Percentiles rank a stretch among this genome's conserved stretches.
phyloP scores from a whole-genome alignment of 2,113 vertebrate genomes.

The Toxostoma redivivum region DNA sequence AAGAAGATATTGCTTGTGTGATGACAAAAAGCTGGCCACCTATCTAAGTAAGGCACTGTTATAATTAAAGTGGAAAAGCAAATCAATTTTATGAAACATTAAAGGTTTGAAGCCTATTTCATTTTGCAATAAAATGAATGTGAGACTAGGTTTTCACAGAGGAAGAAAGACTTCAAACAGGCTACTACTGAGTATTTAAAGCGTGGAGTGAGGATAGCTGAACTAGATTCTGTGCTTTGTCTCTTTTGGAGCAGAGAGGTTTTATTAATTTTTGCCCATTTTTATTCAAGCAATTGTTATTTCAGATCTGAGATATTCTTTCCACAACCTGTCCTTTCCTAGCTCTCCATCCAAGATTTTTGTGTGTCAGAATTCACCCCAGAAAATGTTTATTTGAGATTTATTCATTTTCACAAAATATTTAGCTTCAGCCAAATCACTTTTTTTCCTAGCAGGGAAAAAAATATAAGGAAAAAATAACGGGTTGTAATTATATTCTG shows the following conservation, averaged over 20 bases:
- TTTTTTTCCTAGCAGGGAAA: neutral
- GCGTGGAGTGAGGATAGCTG: neutral
- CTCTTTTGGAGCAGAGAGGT: neutral
- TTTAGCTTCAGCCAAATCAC: neutral
- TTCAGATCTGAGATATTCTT: neutral
- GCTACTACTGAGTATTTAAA: neutral
- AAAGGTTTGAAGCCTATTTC: neutral
- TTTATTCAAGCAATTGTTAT: neutral
- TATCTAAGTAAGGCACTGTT: neutral
- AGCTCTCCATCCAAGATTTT: neutral
- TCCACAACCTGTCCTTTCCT: neutral
- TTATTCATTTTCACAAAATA: neutral
- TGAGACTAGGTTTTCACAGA: neutral
- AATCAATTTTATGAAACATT: neutral
- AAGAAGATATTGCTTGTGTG: neutral
- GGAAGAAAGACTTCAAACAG: neutral
- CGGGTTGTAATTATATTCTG: neutral
- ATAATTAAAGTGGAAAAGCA: slow-evolving; percentile 11
- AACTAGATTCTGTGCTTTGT: neutral
- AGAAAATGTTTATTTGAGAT: neutral
- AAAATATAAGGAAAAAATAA: neutral
- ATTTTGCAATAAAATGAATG: neutral
- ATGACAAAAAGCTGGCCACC: neutral
- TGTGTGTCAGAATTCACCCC: neutral
- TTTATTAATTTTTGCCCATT: slow-evolving; percentile 22